Base-by-base conservation (phyloP, 2,888 invertebrate genomes). In the Xylocampa areola region DNA sequence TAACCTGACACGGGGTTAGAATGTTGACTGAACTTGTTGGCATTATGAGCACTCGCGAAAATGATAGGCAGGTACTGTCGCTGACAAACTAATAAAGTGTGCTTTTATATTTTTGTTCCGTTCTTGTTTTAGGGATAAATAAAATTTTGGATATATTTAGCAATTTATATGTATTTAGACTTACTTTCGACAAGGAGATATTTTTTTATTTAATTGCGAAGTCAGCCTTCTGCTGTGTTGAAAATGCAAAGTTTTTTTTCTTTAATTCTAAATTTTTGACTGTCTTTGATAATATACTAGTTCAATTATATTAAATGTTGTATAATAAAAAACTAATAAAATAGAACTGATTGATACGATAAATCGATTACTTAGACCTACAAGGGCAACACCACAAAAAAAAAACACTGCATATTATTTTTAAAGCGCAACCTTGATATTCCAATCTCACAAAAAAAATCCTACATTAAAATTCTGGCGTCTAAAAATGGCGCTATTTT, bases 1-100 rank as follows among this genome's bases (percentile, higher is more conserved):
- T 86, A 91, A 91, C 86, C 74, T 62, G 85, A 91, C 80, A 84
- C 84, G 81, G 78, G 81, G 84, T 82, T 82, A 80, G 79, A 80
- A 76, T 80, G 81, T 77, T 79, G 80, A 73, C 79, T 79, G 77
- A 76, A 82, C 83, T 72, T 73, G 84, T 81, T 84, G 80, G 79
- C 78, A 76, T 85, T 84, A 84, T 81, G 80, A 76, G 65, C 65
- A 79, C 79, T 80, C 74, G 86, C 86, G 51, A 89, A 90, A 87
- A 87, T 85, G 82, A 88, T 85, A 81, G 81, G 77, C 84, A 75
- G 53, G 84, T 88, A 88, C 82, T 59, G 58, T 60, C 60, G 36
- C 8, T 6, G 2, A 67, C 54, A 77, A 52, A 32, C 11, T 17
- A 6, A 4, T 17, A 21, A 11, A 19, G 4, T 14, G n/a, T n/a